phyloP scores from a whole-genome alignment of 2,888 invertebrate species.

The Chrysolina haemoptera region DNA sequence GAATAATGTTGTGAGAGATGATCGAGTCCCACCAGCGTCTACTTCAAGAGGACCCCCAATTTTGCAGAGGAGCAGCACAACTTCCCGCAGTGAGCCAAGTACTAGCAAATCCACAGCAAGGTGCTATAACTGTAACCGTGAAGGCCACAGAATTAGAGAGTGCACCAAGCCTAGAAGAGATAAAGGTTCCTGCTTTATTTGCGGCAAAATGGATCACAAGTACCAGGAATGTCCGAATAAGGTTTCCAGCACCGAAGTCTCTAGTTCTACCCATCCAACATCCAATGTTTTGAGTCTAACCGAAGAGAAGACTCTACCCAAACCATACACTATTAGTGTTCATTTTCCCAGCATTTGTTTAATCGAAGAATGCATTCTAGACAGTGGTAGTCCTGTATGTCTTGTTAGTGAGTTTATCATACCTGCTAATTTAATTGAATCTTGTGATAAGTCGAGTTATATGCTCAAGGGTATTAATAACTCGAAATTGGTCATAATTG shows the following conservation, averaged over 20 bases:
- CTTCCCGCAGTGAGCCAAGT: neutral
- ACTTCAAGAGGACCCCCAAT: neutral
- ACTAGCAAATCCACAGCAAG: neutral
- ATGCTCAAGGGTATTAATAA: neutral
- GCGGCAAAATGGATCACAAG: slow-evolving; percentile 62
- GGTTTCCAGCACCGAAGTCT: too few relatives aligned
- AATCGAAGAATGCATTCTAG: neutral
- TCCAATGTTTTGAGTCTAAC: neutral
- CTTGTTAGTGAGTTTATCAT: neutral
- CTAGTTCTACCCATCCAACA: neutral
- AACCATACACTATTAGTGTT: neutral
- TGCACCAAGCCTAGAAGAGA: slow-evolving; percentile 37
- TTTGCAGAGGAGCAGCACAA: neutral
- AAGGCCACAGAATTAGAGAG: slow-evolving; percentile 27
- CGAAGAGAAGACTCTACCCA: neutral
- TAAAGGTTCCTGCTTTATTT: slow-evolving; percentile 41
- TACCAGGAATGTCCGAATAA: slow-evolving; percentile 33
- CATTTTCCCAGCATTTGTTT: neutral
- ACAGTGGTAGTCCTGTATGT: slow-evolving; percentile 4
- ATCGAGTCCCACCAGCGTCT: too few relatives aligned
- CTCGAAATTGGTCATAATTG: neutral
- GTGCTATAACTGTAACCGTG: slow-evolving; percentile 32
- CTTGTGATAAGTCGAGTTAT: neutral
- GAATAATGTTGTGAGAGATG: slow-evolving; percentile 21
- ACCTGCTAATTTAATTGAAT: neutral